phyloP scores from a whole-genome alignment of 2,797 vertebrate genomes.

The Hippocampus kuda region DNA sequence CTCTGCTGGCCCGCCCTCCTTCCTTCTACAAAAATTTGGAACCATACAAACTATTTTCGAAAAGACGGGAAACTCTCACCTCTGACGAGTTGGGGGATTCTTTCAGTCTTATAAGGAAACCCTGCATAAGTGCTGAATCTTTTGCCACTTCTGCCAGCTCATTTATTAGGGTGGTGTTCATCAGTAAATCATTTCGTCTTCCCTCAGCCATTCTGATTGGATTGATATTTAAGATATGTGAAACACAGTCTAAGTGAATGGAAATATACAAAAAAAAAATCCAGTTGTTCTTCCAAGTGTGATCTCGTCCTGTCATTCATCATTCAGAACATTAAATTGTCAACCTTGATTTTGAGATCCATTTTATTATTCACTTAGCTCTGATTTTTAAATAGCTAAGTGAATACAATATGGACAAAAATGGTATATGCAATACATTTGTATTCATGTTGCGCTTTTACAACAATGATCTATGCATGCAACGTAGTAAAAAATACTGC shows the following conservation, averaged over 20 bases:
- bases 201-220: constrained; percentile 46
- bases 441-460: too few species aligned
- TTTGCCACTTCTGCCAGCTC: constrained; percentile 69
- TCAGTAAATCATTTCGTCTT: constrained; percentile 46
- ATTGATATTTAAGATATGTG: constrained; percentile 16
- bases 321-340: background rate
- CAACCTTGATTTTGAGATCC: background rate
- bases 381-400: too few species aligned
- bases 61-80: constrained; percentile 46
- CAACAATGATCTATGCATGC: too few species aligned
- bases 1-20: too few species aligned
- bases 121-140: constrained; percentile 76
- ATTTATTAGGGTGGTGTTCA: constrained; percentile 54
- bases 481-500: too few species aligned
- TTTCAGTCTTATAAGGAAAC: constrained; percentile 78
- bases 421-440: too few species aligned
- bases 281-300: background rate
- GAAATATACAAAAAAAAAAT: background rate
- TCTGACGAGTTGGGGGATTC: constrained; percentile 73
- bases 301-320: background rate
- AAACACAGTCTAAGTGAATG: background rate
- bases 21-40: too few species aligned
- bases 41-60: background rate
- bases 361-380: background rate
- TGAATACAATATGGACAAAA: too few species aligned